A percentile compares a stretch with the other conserved stretches of the same genome.
Conservation (phyloP, 2,797 vertebrate genomes). For the Capromys pilorides region DNA sequence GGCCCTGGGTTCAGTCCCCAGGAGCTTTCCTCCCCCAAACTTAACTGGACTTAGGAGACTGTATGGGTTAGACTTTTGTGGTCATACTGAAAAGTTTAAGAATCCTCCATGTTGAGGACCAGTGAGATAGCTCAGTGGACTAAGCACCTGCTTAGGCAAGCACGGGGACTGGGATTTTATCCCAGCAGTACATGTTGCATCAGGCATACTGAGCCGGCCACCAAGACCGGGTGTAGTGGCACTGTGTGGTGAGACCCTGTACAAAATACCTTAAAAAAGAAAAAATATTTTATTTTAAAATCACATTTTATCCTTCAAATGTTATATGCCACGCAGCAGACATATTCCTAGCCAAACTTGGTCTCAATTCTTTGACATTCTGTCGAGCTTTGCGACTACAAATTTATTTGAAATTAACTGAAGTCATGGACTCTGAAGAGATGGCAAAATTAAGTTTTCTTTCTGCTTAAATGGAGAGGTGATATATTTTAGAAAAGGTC, state of each 20-base stretch:
- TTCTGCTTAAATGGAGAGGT: slow-evolving; percentile 10
- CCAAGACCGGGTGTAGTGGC: too few species aligned
- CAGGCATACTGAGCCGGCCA: too few species aligned
- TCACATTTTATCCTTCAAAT: not conserved
- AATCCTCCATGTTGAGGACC: not conserved
- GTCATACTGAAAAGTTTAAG: not conserved
- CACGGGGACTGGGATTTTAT: too few species aligned
- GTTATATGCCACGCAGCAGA: not conserved
- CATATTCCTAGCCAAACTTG: not conserved
- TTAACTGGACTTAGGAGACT: not conserved
- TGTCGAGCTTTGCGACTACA: not conserved
- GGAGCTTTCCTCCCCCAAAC: not conserved
- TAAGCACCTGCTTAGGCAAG: too few species aligned
- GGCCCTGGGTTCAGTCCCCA: not conserved
- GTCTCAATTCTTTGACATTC: not conserved
- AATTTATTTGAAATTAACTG: not conserved
- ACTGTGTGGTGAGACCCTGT: too few species aligned
- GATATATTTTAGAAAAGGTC: not conserved
- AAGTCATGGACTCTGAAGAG: not conserved
- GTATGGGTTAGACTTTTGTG: not conserved
- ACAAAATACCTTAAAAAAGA: too few species aligned
- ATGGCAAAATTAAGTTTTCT: not conserved
- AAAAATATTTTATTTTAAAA: not conserved
- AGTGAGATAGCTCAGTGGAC: too few species aligned
- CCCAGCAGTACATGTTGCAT: too few species aligned